Percentiles rank a stretch among this genome's conserved stretches.
Conservation (phyloP, 2,797 vertebrate genomes). For the Characodon lateralis region DNA sequence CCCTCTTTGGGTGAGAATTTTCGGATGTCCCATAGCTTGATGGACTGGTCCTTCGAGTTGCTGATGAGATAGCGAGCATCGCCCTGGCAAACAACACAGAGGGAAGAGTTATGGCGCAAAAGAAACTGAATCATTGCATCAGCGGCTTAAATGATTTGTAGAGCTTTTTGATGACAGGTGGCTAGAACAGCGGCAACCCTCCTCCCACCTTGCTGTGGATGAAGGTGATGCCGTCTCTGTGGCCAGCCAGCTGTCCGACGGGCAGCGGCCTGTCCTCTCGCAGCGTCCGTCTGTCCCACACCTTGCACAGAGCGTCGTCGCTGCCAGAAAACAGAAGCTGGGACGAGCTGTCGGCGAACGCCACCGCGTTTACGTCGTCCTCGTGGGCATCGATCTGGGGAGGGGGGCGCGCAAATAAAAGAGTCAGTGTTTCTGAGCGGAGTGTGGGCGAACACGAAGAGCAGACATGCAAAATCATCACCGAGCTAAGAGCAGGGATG, state of each 20-base stretch:
- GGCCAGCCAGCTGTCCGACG: constrained; percentile 91
- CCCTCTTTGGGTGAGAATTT: constrained; percentile 90
- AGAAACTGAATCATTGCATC: not conserved
- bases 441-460: not conserved
- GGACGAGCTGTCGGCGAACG: constrained; percentile 90
- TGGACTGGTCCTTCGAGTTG: constrained; percentile 96
- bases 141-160: not conserved
- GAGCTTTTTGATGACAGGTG: constrained; percentile 31
- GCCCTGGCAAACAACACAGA: constrained; percentile 75
- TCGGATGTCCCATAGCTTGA: constrained; percentile 94
- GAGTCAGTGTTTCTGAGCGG: constrained; percentile 15
- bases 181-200: constrained; percentile 20
- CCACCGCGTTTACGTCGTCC: constrained; percentile 92
- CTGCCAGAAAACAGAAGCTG: constrained; percentile 94
- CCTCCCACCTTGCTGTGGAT: constrained; percentile 90
- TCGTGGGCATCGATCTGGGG: constrained; percentile 90
- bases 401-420: not conserved
- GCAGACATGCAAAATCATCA: constrained; percentile 10
- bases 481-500: constrained; percentile 15
- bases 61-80: constrained; percentile 93
- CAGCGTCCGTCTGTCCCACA: constrained; percentile 93
- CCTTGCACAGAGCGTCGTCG: constrained; percentile 92
- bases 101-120: not conserved
- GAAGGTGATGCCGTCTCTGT: constrained; percentile 95
- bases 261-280: constrained; percentile 90